A percentile compares a stretch with the other conserved stretches of the same genome.
phyloP scores from a whole-genome alignment of 2,888 invertebrate genomes.

The Eupeodes latifasciatus region DNA sequence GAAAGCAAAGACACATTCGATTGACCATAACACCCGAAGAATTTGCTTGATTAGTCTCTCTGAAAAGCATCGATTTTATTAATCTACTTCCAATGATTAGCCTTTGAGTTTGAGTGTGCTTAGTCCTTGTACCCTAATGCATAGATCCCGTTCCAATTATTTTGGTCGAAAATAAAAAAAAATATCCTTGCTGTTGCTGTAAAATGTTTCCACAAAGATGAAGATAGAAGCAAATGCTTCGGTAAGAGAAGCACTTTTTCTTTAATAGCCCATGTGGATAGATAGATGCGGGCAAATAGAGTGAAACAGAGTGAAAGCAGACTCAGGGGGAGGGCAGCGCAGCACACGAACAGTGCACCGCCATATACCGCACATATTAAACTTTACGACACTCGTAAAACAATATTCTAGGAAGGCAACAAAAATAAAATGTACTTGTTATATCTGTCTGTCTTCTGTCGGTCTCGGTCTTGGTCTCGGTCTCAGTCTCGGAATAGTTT shows the following conservation, averaged over 20 bases:
- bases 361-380: conserved; percentile 46
- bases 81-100: conserved; percentile 54
- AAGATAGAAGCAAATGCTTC: neutral
- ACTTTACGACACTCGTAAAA: conserved; percentile 72
- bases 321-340: neutral
- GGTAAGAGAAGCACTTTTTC: conserved; percentile 55
- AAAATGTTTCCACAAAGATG: conserved; percentile 12
- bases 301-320: conserved; percentile 11
- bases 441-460: conserved; percentile 40
- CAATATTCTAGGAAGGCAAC: conserved; percentile 49
- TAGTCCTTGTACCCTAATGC: no score
- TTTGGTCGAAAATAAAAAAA: conserved; percentile 14
- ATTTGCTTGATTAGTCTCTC: conserved; percentile 47
- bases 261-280: conserved; percentile 53
- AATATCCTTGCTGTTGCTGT: conserved; percentile 15
- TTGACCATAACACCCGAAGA: conserved; percentile 24
- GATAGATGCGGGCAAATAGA: conserved; percentile 45
- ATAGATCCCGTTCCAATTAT: neutral
- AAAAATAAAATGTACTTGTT: conserved; percentile 27
- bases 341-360: conserved; percentile 20
- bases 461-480: neutral
- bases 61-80: conserved; percentile 57
- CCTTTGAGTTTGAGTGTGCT: conserved; percentile 53
- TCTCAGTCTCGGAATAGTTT: no score
- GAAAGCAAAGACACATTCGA: neutral